A percentile compares a stretch with the other conserved stretches of the same genome.
Evolutionary conservation across 2,797 vertebrate genomes (phyloP).

Genomic region (Sebastolobus altivelis): DNA sequence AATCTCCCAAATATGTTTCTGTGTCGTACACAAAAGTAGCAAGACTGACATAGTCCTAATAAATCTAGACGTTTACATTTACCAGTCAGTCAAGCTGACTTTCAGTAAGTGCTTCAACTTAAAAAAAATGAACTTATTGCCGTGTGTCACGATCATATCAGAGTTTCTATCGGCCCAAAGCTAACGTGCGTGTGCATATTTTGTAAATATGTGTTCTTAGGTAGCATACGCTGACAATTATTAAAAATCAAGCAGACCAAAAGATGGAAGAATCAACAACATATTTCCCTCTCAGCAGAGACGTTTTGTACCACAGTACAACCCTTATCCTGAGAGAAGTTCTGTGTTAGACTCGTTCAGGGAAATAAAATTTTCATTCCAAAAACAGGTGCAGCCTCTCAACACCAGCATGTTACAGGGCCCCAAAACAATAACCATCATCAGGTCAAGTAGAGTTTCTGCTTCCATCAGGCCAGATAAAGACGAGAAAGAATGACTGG

Average conservation of each 20-base stretch:
- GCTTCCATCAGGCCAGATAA: slow-evolving; percentile 48
- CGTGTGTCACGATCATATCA: too few relatives aligned
- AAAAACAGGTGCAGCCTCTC: neutral
- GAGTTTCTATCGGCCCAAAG: too few relatives aligned
- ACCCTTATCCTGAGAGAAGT: neutral
- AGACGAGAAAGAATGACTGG: slow-evolving; percentile 54
- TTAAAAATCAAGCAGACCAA: neutral
- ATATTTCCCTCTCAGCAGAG: neutral
- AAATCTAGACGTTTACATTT: too few relatives aligned
- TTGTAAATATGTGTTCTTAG: neutral
- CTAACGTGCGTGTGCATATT: too few relatives aligned
- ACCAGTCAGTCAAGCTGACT: too few relatives aligned
- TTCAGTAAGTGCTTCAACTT: too few relatives aligned
- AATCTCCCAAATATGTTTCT: slow-evolving; percentile 19
- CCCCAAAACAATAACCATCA: slow-evolving; percentile 20
- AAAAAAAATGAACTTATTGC: too few relatives aligned
- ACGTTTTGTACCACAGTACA: neutral
- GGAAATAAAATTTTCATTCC: neutral
- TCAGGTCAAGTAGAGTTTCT: slow-evolving; percentile 46
- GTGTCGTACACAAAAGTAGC: neutral
- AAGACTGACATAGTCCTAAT: too few relatives aligned
- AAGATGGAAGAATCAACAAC: neutral
- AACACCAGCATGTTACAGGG: slow-evolving; percentile 4
- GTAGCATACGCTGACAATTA: neutral
- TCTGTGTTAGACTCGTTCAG: neutral